phyloP scores from a whole-genome alignment of 2,113 vertebrate genomes.

The Odocoileus hemionus region DNA sequence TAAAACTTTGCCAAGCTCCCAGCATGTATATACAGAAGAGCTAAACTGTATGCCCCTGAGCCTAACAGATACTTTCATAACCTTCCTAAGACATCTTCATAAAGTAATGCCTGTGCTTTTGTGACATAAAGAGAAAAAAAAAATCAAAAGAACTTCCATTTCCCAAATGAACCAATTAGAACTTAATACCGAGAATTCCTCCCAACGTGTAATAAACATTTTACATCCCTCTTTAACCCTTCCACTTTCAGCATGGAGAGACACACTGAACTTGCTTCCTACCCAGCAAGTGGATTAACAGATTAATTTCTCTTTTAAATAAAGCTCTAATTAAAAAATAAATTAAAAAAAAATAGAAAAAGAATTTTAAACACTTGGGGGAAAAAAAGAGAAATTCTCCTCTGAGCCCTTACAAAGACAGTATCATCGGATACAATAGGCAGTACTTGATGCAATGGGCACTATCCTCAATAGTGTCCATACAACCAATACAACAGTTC shows the following conservation, averaged over 20 bases:
- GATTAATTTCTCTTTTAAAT: not conserved
- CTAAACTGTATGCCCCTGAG: not conserved
- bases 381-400: not conserved
- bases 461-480: not conserved
- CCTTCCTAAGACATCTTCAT: not conserved
- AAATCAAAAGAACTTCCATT: not conserved
- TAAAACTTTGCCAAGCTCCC: not conserved
- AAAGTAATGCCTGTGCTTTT: not conserved
- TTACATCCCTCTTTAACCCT: not conserved
- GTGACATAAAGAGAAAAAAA: conserved; percentile 1
- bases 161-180: conserved; percentile 1
- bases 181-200: not conserved
- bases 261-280: not conserved
- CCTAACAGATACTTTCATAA: not conserved
- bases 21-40: not conserved
- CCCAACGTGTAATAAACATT: not conserved
- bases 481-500: not conserved
- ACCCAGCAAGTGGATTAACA: not conserved
- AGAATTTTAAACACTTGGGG: not conserved
- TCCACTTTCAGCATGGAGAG: not conserved
- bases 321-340: not conserved
- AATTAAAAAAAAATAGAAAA: not conserved
- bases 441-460: not conserved
- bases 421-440: not conserved
- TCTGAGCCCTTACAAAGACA: not conserved